phyloP scores from a whole-genome alignment of 2,888 invertebrate species.

The Horisme vitalbata region DNA sequence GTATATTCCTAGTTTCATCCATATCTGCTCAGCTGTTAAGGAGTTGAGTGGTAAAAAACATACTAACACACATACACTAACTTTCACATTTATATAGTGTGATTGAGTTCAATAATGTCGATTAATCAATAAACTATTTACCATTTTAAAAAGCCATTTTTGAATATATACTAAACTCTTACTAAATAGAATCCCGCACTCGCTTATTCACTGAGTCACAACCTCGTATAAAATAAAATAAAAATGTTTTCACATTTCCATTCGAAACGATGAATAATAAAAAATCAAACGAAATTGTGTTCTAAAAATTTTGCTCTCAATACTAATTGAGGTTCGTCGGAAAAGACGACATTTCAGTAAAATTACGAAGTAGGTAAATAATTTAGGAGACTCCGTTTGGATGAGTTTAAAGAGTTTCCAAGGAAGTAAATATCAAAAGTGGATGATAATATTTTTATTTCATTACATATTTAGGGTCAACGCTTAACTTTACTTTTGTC shows the following conservation, averaged over 20 bases:
- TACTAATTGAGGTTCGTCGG: constrained; percentile 15
- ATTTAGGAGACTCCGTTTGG: constrained; percentile 27
- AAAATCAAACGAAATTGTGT: constrained; percentile 18
- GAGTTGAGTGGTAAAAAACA: no score
- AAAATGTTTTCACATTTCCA: constrained; percentile 17
- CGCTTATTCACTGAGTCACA: background rate
- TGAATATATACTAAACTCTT: no score
- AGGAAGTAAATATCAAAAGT: background rate
- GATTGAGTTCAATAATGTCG: no score
- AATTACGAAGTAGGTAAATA: constrained; percentile 16
- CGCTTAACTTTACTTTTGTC: no score
- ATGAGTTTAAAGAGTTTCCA: constrained; percentile 2
- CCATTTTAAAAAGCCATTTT: no score
- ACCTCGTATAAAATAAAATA: constrained; percentile 2
- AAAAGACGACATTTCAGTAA: constrained; percentile 17
- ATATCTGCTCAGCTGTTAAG: no score
- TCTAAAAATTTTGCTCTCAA: constrained; percentile 14
- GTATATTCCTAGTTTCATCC: no score
- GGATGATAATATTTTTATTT: background rate
- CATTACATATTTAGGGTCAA: background rate
- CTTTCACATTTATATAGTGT: no score
- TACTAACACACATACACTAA: no score
- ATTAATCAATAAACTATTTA: no score
- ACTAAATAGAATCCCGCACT: background rate
- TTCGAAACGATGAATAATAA: constrained; percentile 19